Percentiles rank a stretch among this genome's conserved stretches.
Conservation (phyloP, 2,797 vertebrate genomes). For the Gallirallus australis region DNA sequence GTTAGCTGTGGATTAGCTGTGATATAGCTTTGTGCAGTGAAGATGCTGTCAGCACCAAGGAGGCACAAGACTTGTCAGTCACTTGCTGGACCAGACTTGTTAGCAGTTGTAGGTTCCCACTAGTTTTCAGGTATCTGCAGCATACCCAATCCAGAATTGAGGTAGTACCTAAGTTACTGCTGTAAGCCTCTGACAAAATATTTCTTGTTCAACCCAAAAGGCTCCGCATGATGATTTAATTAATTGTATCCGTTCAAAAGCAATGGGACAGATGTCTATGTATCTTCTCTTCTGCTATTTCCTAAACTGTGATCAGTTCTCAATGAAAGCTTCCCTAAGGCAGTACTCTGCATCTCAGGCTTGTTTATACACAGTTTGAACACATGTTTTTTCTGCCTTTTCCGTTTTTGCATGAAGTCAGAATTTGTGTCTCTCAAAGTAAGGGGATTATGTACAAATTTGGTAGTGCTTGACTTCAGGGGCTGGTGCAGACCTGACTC, state of each 20-base stretch:
- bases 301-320: background rate
- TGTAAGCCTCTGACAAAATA: background rate
- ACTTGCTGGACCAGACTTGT: background rate
- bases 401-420: background rate
- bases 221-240: background rate
- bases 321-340: conserved; percentile 18
- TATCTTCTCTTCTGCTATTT: conserved; percentile 8
- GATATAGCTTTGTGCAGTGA: background rate
- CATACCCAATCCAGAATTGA: background rate
- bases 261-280: background rate
- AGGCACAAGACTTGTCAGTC: background rate
- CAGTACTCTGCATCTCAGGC: background rate
- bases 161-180: background rate
- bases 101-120: background rate
- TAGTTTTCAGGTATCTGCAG: background rate
- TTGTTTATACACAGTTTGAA: conserved; percentile 28
- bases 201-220: background rate
- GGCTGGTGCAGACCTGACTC: background rate
- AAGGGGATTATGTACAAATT: background rate
- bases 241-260: conserved; percentile 1
- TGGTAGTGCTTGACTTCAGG: background rate
- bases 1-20: background rate
- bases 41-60: background rate
- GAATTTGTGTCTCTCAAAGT: background rate
- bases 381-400: conserved; percentile 2